A percentile compares a stretch with the other conserved stretches of the same genome.
Conservation (phyloP, 1,140 invertebrate species). For the Bombus vancouverensis region DNA sequence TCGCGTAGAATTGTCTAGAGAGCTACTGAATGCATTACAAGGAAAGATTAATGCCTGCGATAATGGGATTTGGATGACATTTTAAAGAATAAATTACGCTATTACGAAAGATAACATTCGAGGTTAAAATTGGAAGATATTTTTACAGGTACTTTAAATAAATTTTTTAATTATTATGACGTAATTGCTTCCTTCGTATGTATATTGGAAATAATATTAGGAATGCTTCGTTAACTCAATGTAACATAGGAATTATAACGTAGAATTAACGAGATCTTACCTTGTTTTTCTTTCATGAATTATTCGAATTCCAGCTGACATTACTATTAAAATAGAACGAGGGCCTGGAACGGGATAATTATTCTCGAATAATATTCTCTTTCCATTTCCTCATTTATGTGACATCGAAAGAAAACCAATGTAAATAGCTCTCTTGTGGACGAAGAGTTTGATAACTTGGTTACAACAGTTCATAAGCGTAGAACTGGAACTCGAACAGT, state of each 20-base stretch:
- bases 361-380: background rate
- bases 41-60: background rate
- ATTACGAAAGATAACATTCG: background rate
- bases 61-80: background rate
- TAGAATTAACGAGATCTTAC: background rate
- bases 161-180: too few relatives aligned
- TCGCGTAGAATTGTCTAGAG: background rate
- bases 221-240: background rate
- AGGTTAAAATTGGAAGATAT: background rate
- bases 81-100: background rate
- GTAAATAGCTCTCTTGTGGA: background rate
- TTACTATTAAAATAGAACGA: background rate
- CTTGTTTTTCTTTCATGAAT: background rate
- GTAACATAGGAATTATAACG: background rate
- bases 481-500: background rate
- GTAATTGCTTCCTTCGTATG: too few relatives aligned
- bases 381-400: background rate
- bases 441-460: background rate
- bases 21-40: background rate
- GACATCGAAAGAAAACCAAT: background rate
- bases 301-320: background rate
- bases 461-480: background rate
- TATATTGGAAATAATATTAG: background rate
- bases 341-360: background rate
- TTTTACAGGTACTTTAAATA: background rate